Conservation (phyloP, 2,797 vertebrate genomes). For the Falco columbarius region DNA sequence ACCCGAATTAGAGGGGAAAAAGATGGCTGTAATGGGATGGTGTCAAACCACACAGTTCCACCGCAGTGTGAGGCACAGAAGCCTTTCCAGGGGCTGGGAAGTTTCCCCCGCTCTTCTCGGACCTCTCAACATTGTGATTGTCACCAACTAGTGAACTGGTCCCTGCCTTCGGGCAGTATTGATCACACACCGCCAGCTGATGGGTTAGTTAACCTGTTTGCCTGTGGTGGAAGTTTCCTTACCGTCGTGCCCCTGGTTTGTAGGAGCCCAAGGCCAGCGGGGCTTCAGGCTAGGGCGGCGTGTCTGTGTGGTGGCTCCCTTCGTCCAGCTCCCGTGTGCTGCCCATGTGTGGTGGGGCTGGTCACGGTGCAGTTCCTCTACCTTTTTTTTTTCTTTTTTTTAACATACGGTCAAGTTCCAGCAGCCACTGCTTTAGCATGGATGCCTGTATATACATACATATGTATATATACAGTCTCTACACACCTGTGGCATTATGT, state of each 20-base stretch:
- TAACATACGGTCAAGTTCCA: not conserved
- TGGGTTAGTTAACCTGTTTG: not conserved
- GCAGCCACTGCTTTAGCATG: not conserved
- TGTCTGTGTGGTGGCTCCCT: not conserved
- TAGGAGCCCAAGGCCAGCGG: not conserved
- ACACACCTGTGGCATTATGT: accelerated
- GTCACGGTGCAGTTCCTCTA: not conserved
- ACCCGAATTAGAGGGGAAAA: not conserved
- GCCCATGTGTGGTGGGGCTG: not conserved
- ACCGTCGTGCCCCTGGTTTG: not conserved
- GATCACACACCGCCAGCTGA: no score
- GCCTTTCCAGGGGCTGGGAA: not conserved
- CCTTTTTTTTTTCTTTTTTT: no score
- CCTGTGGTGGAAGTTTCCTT: not conserved
- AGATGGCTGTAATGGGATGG: not conserved
- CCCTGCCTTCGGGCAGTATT: not conserved
- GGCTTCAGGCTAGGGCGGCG: not conserved
- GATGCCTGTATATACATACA: no score
- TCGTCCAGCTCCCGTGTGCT: not conserved
- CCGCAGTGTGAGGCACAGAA: accelerated
- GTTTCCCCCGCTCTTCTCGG: not conserved
- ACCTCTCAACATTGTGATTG: not conserved
- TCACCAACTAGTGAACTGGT: not conserved
- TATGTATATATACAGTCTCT: not conserved
- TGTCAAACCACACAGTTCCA: not conserved